Percentiles rank a stretch among this genome's conserved stretches.
These are phyloP conservation scores for Lysiphlebus fabarum DNA, from an alignment of 1,140 invertebrate genomes.

Conservation along the genomic window DNA sequence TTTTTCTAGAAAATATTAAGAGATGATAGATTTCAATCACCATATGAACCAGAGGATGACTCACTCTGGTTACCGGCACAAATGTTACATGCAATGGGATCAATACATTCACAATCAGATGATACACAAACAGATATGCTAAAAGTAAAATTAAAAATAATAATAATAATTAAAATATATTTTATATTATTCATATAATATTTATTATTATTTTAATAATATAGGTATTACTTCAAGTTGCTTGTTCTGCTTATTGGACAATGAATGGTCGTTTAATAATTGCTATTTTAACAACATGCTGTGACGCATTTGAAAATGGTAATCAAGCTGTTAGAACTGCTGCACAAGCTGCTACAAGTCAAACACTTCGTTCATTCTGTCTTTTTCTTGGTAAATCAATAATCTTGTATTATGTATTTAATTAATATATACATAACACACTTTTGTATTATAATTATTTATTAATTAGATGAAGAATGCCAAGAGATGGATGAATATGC, in stretches of 20 bases:
- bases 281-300: constrained; percentile 71
- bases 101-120: constrained; percentile 71
- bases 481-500: constrained; percentile 68
- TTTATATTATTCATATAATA: not conserved
- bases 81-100: constrained; percentile 76
- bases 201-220: constrained; percentile 11
- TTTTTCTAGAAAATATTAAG: constrained; percentile 76
- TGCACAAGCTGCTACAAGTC: constrained; percentile 77
- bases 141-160: constrained; percentile 54
- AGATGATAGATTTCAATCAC: constrained; percentile 87
- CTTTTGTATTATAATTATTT: not conserved
- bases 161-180: not conserved
- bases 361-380: constrained; percentile 77
- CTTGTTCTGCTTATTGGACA: constrained; percentile 75
- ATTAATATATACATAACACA: not conserved
- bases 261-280: constrained; percentile 80
- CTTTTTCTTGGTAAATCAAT: constrained; percentile 65
- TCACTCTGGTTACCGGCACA: constrained; percentile 88
- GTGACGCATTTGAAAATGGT: constrained; percentile 70
- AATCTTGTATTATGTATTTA: constrained; percentile 5
- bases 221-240: constrained; percentile 76
- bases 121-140: constrained; percentile 73
- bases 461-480: constrained; percentile 68
- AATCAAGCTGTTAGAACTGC: constrained; percentile 76
- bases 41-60: constrained; percentile 86